Conservation (phyloP, 2,113 vertebrate genomes). For the Microcebus murinus region DNA sequence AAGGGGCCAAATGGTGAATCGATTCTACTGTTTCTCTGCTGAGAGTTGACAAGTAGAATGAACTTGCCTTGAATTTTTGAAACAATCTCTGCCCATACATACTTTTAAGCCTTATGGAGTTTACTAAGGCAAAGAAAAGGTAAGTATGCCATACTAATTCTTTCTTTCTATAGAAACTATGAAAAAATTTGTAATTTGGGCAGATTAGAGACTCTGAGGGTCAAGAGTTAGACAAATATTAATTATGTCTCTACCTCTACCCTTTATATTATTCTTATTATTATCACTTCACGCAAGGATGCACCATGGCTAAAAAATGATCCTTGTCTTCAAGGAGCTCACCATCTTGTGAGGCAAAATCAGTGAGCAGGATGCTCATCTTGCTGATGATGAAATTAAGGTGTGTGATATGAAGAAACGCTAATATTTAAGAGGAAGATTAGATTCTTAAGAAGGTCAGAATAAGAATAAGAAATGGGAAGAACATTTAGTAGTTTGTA, state of each 20-base stretch:
- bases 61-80: slow-evolving; percentile 2
- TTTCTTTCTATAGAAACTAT: not conserved
- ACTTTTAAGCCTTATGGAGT: not conserved
- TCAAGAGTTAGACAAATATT: not conserved
- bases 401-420: too few species aligned
- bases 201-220: not conserved
- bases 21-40: not conserved
- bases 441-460: not conserved
- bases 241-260: not conserved
- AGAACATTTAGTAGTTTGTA: not conserved
- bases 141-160: not conserved
- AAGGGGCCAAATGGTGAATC: not conserved
- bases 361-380: too few species aligned
- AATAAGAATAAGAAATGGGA: not conserved
- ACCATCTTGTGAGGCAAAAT: not conserved
- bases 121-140: not conserved
- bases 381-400: too few species aligned
- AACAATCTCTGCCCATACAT: not conserved
- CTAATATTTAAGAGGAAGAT: too few species aligned
- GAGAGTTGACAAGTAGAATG: not conserved
- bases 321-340: not conserved
- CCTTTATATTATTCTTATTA: not conserved
- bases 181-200: not conserved
- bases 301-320: not conserved
- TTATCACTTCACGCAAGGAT: not conserved